These are phyloP conservation scores for Seriola aureovittata DNA, from an alignment of 2,113 vertebrate genomes.

Conservation along the genomic window DNA sequence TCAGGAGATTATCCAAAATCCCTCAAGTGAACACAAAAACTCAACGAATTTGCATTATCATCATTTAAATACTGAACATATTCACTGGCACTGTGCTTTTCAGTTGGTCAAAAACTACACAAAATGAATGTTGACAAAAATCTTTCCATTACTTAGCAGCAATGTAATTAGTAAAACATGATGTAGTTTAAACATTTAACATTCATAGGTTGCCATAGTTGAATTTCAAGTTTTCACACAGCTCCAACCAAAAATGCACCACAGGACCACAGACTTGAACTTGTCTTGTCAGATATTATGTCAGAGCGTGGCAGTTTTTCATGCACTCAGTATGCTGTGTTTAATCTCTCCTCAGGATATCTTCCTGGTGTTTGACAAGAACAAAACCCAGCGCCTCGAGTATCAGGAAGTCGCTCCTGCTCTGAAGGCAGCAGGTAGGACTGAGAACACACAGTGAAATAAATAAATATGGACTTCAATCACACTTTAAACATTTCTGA, in stretches of 20 bases:
- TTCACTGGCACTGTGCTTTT: too few species aligned
- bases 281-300: background rate
- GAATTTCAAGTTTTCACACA: background rate
- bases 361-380: conserved; percentile 80
- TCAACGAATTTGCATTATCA: too few species aligned
- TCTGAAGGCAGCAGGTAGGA: conserved; percentile 80
- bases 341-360: conserved; percentile 74
- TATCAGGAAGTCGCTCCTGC: conserved; percentile 77
- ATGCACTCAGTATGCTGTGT: background rate
- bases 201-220: background rate
- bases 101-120: too few species aligned
- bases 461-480: accelerated
- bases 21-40: too few species aligned
- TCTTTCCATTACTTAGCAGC: too few species aligned
- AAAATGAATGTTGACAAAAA: too few species aligned
- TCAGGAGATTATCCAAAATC: too few species aligned
- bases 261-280: too few species aligned
- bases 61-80: too few species aligned
- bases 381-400: conserved; percentile 74
- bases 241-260: too few species aligned
- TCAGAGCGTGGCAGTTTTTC: background rate
- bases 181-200: background rate
- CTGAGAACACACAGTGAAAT: background rate
- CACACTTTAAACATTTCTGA: background rate
- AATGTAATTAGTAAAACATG: too few species aligned